These are phyloP conservation scores for Episyrphus balteatus DNA, from an alignment of 1,140 invertebrate species.

Conservation along the genomic window DNA sequence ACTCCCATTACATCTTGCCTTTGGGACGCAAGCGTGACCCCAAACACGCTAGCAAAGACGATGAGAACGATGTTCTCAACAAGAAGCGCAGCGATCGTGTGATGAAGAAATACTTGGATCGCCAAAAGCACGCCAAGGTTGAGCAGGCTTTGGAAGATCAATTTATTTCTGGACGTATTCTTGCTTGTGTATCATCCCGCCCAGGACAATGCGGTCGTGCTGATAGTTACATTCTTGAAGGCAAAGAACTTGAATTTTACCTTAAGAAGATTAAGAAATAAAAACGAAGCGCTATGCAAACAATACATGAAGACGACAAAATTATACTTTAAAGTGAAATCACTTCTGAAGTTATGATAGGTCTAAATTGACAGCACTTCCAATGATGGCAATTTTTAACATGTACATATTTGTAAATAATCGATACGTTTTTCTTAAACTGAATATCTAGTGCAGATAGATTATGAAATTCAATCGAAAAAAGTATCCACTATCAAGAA, in stretches of 20 bases:
- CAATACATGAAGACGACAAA: too few relatives aligned
- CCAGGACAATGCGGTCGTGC: conserved; percentile 94
- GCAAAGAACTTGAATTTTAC: conserved; percentile 99
- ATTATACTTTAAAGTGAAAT: too few relatives aligned
- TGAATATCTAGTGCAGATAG: too few relatives aligned
- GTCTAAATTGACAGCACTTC: too few relatives aligned
- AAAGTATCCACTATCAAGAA: too few relatives aligned
- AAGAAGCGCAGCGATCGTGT: conserved; percentile 90
- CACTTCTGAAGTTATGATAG: too few relatives aligned
- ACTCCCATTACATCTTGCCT: conserved; percentile 88
- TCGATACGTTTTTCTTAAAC: too few relatives aligned
- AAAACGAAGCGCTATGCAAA: too few relatives aligned
- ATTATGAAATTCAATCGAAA: too few relatives aligned
- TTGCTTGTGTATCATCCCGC: conserved; percentile 89
- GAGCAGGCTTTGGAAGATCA: conserved; percentile 91
- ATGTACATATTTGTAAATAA: too few relatives aligned
- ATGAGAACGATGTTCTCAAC: conserved; percentile 87
- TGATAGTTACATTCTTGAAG: conserved; percentile 97
- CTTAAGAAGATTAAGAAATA: conserved; percentile 82
- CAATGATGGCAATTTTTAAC: too few relatives aligned
- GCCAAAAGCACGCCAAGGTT: conserved; percentile 87
- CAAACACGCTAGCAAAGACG: conserved; percentile 76
- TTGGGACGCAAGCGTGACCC: conserved; percentile 93
- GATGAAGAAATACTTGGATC: conserved; percentile 83
- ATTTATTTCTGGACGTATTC: conserved; percentile 87